Percentiles rank a stretch among this genome's conserved stretches.
phyloP scores from a whole-genome alignment of 1,140 invertebrate species.

The Schlechtendalia chinensis region DNA sequence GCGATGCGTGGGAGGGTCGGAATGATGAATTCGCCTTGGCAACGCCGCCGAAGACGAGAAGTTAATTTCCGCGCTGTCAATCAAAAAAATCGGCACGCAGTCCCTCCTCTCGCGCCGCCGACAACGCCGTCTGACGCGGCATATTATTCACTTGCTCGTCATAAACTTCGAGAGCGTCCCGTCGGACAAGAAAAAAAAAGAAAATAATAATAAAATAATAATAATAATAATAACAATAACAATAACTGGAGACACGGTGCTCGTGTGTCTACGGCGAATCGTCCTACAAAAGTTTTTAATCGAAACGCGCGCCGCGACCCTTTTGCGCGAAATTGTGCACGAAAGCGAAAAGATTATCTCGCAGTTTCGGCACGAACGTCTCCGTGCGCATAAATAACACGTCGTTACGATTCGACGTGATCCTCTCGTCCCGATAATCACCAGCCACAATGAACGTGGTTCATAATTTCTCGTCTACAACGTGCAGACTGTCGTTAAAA shows the following conservation, averaged over 20 bases:
- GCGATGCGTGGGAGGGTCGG: not conserved
- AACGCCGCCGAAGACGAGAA: not conserved
- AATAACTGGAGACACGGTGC: constrained; percentile 23
- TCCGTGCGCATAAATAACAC: too few species aligned
- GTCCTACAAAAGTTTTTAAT: constrained; percentile 24
- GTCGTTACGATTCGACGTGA: too few species aligned
- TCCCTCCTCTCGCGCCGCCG: constrained; percentile 4
- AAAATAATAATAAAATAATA: too few species aligned
- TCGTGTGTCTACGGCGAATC: not conserved
- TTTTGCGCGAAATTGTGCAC: not conserved
- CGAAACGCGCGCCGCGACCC: constrained; percentile 11
- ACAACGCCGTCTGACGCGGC: not conserved
- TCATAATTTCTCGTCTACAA: too few species aligned
- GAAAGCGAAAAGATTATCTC: not conserved
- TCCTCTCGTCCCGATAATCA: too few species aligned
- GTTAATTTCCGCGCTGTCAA: constrained; percentile 49
- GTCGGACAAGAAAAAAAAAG: too few species aligned
- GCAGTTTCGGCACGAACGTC: too few species aligned
- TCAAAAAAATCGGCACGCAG: constrained; percentile 40
- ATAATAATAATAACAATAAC: too few species aligned
- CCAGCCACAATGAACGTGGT: too few species aligned
- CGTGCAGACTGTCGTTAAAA: too few species aligned
- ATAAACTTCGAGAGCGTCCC: constrained; percentile 10
- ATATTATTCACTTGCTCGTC: constrained; percentile 39
- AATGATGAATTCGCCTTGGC: constrained; percentile 46